Conservation (phyloP, 1,140 invertebrate species). For the Trinorchestia longiramus region DNA sequence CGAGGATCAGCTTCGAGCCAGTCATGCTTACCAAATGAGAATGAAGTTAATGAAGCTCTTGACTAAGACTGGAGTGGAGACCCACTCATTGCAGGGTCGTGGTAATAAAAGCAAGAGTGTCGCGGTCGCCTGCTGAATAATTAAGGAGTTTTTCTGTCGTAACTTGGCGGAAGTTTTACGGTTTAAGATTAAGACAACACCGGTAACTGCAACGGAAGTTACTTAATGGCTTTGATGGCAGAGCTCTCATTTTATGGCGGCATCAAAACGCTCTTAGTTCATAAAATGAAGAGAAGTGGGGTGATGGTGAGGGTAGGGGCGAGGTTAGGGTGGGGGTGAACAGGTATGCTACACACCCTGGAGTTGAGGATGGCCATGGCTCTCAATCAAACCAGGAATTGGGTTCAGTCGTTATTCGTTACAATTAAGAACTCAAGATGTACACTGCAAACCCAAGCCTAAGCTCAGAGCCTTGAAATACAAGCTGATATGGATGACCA, state of each 20-base stretch:
- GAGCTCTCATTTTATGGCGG: conserved; percentile 32
- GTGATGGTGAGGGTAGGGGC: neutral
- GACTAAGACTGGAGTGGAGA: neutral
- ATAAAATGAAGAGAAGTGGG: neutral
- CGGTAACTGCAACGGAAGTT: conserved; percentile 53
- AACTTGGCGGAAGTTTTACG: conserved; percentile 35
- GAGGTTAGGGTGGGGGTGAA: too few species aligned
- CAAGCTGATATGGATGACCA: neutral
- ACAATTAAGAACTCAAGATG: neutral
- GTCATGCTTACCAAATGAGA: neutral
- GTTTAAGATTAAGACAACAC: conserved; percentile 48
- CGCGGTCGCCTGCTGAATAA: conserved; percentile 30
- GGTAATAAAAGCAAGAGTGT: conserved; percentile 19
- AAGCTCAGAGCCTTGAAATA: neutral
- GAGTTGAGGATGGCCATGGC: too few species aligned
- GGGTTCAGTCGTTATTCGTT: neutral
- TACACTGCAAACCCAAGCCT: neutral
- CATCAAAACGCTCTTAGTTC: conserved; percentile 34
- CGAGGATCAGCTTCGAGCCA: neutral
- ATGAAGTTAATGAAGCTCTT: neutral
- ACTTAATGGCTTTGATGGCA: conserved; percentile 52
- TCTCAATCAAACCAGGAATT: neutral
- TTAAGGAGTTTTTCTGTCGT: conserved; percentile 22
- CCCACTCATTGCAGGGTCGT: neutral
- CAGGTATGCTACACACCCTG: neutral